phyloP scores from a whole-genome alignment of 2,888 invertebrate genomes.

The Cheilosia scutellata region DNA sequence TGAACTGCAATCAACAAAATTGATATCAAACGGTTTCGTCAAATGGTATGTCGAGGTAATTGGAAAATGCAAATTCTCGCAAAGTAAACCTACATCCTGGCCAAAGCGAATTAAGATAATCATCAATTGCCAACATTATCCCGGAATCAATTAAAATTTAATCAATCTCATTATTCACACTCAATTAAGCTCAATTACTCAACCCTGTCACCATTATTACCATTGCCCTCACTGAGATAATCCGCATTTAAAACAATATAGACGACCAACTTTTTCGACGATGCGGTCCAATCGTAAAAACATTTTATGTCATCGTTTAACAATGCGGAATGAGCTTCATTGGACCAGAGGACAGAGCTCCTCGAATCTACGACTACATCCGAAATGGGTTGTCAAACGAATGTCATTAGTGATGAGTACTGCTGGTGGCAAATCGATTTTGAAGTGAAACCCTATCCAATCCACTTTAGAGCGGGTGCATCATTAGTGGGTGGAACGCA shows the following conservation, averaged over 20 bases:
- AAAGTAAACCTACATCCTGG: not conserved
- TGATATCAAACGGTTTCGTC: too few relatives aligned
- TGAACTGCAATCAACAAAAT: too few relatives aligned
- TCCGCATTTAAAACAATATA: not conserved
- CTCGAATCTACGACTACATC: not conserved
- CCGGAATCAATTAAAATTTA: not conserved
- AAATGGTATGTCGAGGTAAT: too few relatives aligned
- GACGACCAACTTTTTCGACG: not conserved
- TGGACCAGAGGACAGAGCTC: not conserved
- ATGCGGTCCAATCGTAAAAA: not conserved
- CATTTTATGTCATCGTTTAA: not conserved
- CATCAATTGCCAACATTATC: not conserved
- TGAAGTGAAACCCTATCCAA: not conserved
- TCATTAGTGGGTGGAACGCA: conserved; percentile 2
- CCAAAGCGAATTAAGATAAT: not conserved
- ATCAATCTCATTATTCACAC: conserved; percentile 3
- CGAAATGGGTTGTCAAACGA: conserved; percentile 1
- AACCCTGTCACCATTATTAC: not conserved
- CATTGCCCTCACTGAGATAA: not conserved
- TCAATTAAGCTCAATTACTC: conserved; percentile 13
- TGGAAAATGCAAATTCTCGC: not conserved
- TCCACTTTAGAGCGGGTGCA: not conserved
- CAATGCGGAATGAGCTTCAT: not conserved
- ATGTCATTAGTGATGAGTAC: not conserved
- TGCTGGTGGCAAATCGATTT: not conserved